These are phyloP conservation scores for Oppia nitens DNA, from an alignment of 1,140 invertebrate genomes.

Conservation along the genomic window DNA sequence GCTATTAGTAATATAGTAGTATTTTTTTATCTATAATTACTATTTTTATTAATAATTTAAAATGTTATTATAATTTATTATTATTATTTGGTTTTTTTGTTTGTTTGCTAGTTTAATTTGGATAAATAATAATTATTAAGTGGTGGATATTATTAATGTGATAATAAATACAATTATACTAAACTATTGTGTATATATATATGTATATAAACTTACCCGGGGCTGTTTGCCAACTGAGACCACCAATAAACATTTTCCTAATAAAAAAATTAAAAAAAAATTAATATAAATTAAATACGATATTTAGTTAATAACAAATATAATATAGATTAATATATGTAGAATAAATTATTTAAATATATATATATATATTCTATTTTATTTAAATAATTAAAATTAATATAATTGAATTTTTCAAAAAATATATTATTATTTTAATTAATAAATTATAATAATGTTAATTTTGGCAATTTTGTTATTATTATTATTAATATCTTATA, in stretches of 20 bases:
- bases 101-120: no score
- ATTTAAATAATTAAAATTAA: neutral
- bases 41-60: no score
- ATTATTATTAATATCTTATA: no score
- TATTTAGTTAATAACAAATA: neutral
- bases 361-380: neutral
- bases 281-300: neutral
- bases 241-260: conserved; percentile 99
- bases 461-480: no score
- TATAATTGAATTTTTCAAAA: neutral
- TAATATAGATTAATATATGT: neutral
- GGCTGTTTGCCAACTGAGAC: conserved; percentile 97
- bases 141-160: no score
- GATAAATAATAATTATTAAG: no score
- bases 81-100: no score
- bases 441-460: neutral
- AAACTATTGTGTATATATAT: no score
- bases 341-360: neutral
- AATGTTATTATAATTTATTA: no score
- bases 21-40: no score
- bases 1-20: no score
- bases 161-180: no score
- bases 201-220: conserved; percentile 93
- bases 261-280: conserved; percentile 30
- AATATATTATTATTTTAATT: neutral